Conservation (phyloP, 2,888 invertebrate genomes). For the Philhelius pedissequus region DNA sequence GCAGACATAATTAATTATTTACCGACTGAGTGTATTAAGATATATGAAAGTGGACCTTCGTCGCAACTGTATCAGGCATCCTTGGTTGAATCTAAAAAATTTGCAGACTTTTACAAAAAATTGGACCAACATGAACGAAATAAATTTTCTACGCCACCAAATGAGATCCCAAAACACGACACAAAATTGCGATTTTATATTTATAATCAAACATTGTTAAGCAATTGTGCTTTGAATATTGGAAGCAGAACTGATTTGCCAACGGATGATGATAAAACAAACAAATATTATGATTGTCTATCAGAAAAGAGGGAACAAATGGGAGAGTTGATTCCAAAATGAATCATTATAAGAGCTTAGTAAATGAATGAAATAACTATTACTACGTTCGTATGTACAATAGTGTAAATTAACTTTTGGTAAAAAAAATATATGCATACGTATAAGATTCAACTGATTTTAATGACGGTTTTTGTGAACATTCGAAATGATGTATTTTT, state of each 20-base stretch:
- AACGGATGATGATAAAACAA: conserved; percentile 6
- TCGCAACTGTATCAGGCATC: conserved; percentile 23
- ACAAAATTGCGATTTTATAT: conserved; percentile 17
- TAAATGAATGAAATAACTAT: too few species aligned
- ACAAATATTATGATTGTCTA: conserved; percentile 27
- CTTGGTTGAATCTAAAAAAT: conserved; percentile 15
- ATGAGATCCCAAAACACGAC: conserved; percentile 2
- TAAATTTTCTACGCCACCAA: neutral
- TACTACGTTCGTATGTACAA: too few species aligned
- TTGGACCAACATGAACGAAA: neutral
- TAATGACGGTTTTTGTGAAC: too few species aligned
- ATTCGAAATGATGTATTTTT: too few species aligned
- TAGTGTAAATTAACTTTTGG: too few species aligned
- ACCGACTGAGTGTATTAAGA: conserved; percentile 32
- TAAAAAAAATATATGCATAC: too few species aligned
- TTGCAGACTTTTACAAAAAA: conserved; percentile 10
- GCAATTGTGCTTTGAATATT: neutral
- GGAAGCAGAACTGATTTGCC: conserved; percentile 6
- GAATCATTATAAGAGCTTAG: neutral
- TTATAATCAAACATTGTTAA: conserved; percentile 4
- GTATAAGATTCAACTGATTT: too few species aligned
- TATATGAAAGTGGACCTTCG: neutral
- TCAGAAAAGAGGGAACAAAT: conserved; percentile 21
- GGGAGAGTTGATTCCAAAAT: conserved; percentile 33
- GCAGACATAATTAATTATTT: conserved; percentile 19